A percentile compares a stretch with the other conserved stretches of the same genome.
Evolutionary conservation across 2,113 vertebrate species (phyloP).

Genomic region (Passer domesticus): DNA sequence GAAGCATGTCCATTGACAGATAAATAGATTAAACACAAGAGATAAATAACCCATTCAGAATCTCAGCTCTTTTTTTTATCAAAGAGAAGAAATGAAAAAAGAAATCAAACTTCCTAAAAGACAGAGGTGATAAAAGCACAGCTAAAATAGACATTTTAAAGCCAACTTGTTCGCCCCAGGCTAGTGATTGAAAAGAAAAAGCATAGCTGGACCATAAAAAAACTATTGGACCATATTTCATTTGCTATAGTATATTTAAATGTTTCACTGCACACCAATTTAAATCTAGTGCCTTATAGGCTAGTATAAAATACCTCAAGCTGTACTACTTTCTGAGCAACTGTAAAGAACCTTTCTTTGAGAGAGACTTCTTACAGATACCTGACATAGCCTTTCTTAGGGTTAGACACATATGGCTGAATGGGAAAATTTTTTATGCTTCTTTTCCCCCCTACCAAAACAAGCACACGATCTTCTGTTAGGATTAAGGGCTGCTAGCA

Average conservation of each 20-base stretch:
- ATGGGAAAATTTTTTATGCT: not conserved
- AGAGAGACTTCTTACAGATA: slow-evolving; percentile 13
- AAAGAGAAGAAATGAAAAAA: slow-evolving; percentile 43
- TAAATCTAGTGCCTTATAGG: slow-evolving; percentile 39
- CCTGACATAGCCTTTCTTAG: slow-evolving; percentile 14
- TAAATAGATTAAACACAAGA: slow-evolving; percentile 66
- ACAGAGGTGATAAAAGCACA: slow-evolving; percentile 65
- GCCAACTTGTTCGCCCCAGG: slow-evolving; percentile 46
- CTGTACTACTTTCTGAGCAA: slow-evolving; percentile 38
- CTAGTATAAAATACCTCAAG: slow-evolving; percentile 33
- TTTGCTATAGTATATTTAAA: slow-evolving; percentile 65
- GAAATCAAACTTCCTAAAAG: slow-evolving; percentile 61
- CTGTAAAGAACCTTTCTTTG: slow-evolving; percentile 9
- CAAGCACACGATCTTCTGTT: not conserved
- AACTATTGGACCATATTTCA: slow-evolving; percentile 65
- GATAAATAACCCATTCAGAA: slow-evolving; percentile 54
- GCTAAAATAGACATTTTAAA: slow-evolving; percentile 42
- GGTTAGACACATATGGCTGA: not conserved
- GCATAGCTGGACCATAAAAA: slow-evolving; percentile 60
- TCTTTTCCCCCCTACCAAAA: not conserved
- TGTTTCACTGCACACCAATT: slow-evolving; percentile 53
- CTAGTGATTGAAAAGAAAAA: slow-evolving; percentile 64
- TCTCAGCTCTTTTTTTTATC: slow-evolving; percentile 40
- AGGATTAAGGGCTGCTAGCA: not conserved
- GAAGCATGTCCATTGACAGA: slow-evolving; percentile 60